phyloP scores from a whole-genome alignment of 2,113 vertebrate species.

The Ptychochromis oligacanthus region DNA sequence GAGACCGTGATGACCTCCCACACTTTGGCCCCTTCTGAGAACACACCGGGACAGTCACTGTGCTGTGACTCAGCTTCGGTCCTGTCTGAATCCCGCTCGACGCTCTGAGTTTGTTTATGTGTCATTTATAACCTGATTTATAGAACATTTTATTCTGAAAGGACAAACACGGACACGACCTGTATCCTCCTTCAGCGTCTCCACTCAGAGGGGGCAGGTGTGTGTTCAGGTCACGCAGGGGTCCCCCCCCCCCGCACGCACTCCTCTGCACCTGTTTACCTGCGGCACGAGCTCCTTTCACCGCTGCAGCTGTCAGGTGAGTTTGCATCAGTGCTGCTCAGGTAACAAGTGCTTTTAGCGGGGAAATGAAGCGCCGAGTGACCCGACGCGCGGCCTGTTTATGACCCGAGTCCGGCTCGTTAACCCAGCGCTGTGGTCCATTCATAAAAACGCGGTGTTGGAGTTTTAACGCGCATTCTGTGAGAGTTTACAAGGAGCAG shows the following conservation, averaged over 20 bases:
- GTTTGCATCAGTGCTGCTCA: slow-evolving; percentile 27
- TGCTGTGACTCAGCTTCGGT: no score
- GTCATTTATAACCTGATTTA: no score
- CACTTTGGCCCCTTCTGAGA: no score
- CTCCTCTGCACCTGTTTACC: background rate
- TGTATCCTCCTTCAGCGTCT: no score
- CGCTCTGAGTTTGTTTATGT: no score
- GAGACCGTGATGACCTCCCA: no score
- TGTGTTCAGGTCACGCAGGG: background rate
- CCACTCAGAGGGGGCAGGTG: no score
- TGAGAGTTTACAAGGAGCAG: background rate
- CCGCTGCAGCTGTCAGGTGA: background rate
- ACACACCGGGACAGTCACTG: no score
- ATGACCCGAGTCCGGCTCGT: rapidly evolving
- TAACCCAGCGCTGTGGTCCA: rapidly evolving
- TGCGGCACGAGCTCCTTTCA: background rate
- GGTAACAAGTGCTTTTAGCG: background rate
- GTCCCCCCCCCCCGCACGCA: no score
- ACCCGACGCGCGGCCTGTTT: background rate
- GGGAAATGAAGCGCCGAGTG: background rate
- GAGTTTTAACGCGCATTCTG: rapidly evolving
- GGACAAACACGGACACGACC: no score
- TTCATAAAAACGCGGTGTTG: rapidly evolving
- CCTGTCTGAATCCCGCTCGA: no score
- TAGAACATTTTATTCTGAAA: no score